phyloP scores from a whole-genome alignment of 2,888 invertebrate species.

The Mactromeris polynyma region DNA sequence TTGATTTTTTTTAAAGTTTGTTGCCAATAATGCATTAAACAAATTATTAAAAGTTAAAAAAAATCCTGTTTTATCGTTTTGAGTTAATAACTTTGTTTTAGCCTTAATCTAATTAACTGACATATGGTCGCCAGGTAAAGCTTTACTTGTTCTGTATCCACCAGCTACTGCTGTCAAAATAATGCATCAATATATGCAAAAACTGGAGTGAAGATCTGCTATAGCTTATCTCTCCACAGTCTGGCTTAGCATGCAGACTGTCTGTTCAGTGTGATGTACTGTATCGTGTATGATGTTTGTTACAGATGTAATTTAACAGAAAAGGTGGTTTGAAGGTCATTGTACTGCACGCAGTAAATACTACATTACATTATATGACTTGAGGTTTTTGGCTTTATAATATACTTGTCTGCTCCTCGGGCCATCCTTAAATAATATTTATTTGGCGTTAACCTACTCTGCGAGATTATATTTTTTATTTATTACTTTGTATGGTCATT shows the following conservation, averaged over 20 bases:
- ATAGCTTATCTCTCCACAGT: not conserved
- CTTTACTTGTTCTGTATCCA: not conserved
- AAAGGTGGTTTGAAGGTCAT: constrained; percentile 11
- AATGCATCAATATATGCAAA: constrained; percentile 2
- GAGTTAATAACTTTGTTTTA: not conserved
- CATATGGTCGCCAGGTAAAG: constrained; percentile 1
- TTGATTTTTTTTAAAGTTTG: too few relatives aligned
- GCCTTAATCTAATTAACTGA: not conserved
- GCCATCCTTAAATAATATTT: not conserved
- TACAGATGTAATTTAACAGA: not conserved
- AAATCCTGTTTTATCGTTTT: too few relatives aligned
- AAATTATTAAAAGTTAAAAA: too few relatives aligned
- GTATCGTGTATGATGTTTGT: not conserved
- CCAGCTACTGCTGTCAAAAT: not conserved
- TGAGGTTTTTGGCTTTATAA: too few relatives aligned
- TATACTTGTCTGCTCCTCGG: too few relatives aligned
- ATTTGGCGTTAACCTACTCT: too few relatives aligned
- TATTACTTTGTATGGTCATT: too few relatives aligned
- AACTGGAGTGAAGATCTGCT: not conserved
- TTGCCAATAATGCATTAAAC: too few relatives aligned
- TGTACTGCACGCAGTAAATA: too few relatives aligned
- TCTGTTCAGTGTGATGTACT: not conserved
- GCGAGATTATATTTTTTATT: too few relatives aligned
- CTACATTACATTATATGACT: too few relatives aligned
- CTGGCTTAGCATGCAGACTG: not conserved